Evolutionary conservation across 2,888 invertebrate genomes (phyloP).

Genomic region (Notodonta dromedarius): DNA sequence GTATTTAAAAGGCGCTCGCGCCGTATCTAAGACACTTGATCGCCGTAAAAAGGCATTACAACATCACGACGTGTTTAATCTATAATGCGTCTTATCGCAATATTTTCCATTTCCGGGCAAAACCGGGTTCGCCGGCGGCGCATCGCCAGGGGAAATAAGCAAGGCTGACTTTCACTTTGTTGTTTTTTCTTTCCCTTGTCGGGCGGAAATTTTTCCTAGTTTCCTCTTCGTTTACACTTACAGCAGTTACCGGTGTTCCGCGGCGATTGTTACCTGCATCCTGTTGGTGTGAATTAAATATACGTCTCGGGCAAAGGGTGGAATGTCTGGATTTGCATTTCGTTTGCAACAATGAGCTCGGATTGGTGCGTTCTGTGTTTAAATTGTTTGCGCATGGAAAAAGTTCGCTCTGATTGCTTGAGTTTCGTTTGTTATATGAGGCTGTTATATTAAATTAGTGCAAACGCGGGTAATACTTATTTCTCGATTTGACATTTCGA

Average conservation of each 20-base stretch:
- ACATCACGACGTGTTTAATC: constrained; percentile 77
- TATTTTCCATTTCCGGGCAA: constrained; percentile 83
- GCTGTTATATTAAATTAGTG: not conserved
- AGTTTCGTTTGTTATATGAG: constrained; percentile 1
- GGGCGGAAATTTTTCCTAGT: constrained; percentile 73
- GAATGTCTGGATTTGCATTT: constrained; percentile 80
- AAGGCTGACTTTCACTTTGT: constrained; percentile 82
- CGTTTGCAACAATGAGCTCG: constrained; percentile 71
- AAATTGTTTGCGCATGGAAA: constrained; percentile 50
- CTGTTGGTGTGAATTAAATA: constrained; percentile 78
- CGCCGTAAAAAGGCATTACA: constrained; percentile 69
- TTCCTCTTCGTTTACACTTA: constrained; percentile 82
- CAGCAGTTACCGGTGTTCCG: constrained; percentile 76
- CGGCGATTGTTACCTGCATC: constrained; percentile 76
- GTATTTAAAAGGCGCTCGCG: constrained; percentile 61
- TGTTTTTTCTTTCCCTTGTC: constrained; percentile 56
- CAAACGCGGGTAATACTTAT: no score
- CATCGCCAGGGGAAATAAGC: constrained; percentile 83
- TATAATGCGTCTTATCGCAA: constrained; percentile 84
- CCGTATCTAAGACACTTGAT: constrained; percentile 65
- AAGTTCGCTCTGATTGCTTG: constrained; percentile 49
- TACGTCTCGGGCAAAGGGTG: constrained; percentile 73
- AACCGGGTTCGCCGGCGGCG: constrained; percentile 70
- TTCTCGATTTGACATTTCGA: no score
- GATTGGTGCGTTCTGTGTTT: constrained; percentile 52